phyloP scores from a whole-genome alignment of 2,797 vertebrate species.

The Poeciliopsis infans region DNA sequence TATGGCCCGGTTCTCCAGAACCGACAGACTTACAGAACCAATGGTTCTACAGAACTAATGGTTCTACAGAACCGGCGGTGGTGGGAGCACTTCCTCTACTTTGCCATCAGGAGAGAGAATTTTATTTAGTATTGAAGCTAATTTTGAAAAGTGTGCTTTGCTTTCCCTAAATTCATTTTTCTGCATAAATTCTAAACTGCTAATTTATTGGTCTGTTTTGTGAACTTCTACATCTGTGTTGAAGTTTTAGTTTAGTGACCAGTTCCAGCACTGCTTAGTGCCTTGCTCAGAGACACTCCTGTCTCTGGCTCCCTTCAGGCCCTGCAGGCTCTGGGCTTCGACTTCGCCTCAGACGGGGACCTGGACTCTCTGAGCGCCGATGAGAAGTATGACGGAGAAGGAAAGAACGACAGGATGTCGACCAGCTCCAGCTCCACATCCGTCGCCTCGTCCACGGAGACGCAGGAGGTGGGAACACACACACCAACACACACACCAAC shows the following conservation, averaged over 20 bases:
- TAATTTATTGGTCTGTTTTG: too few relatives aligned
- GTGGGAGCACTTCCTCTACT: too few relatives aligned
- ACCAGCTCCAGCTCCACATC: constrained; percentile 91
- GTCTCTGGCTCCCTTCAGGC: constrained; percentile 28
- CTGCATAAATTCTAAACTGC: too few relatives aligned
- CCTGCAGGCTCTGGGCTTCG: constrained; percentile 93
- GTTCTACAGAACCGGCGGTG: too few relatives aligned
- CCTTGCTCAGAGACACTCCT: background rate
- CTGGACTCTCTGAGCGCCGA: constrained; percentile 92
- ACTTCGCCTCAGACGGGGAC: constrained; percentile 88
- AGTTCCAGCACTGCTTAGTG: background rate
- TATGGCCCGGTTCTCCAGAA: constrained; percentile 49
- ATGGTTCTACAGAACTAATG: too few relatives aligned
- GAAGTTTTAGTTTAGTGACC: too few relatives aligned
- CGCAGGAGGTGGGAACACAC: constrained; percentile 86
- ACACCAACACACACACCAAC: background rate
- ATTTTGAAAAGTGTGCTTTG: too few relatives aligned
- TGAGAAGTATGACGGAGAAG: constrained; percentile 92
- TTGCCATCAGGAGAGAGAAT: too few relatives aligned
- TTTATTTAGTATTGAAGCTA: too few relatives aligned
- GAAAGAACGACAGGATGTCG: constrained; percentile 89
- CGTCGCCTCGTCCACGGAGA: constrained; percentile 87
- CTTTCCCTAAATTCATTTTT: too few relatives aligned
- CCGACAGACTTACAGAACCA: too few relatives aligned
- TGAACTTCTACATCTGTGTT: too few relatives aligned